Evolutionary conservation across 2,113 vertebrate species (phyloP), one percentile per base, ranked within the genome.

Genomic region (Megalops atlanticus): DNA sequence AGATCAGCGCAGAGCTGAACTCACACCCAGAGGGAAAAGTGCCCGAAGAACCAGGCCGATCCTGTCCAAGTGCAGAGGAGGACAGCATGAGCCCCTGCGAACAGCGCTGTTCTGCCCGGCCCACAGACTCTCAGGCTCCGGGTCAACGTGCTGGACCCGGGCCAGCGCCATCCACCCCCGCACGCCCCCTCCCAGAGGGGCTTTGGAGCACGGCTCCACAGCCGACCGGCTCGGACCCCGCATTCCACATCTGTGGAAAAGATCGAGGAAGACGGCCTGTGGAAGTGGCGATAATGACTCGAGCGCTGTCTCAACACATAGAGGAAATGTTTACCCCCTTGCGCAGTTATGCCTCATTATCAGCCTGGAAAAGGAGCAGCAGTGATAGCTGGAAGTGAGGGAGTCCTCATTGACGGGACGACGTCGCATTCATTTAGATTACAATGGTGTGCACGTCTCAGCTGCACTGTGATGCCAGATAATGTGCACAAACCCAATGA

Each of bases 11-110:
- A 8, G 70, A 77, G 79, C 84, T 82, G 70, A 77, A 80, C 84
- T 82, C 74, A 39, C 40, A 35, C 74, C 43, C 31, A 36, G 33
- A 3, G 70, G 76, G 64, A 79, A 64, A 41, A 47, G 69, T 38
- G 35, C 47, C 16, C 54, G 49, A 31, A 31, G 43, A 72, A 12
- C 18, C 52, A 40, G 41, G 79, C 45, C 21, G 45, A 81, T 77
- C 68, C 80, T 79, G 76, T 43, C 47, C 73, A 84, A 82, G 82
- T 88, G 88, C 89, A 72, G 79, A 84, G 73, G 79, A 82, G 79
- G 45, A n/a, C 21, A 4, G 12, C 70, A 77, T 4, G 40, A 41
- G 64, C 18, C 70, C 70, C 33, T 24, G 3, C 1, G 70, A 24
- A 15, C 8, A 33, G 70, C 36, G 35, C 24, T 0, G 41, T 31